Base-by-base conservation (phyloP, 2,797 vertebrate genomes). In the Echiichthys vipera region DNA sequence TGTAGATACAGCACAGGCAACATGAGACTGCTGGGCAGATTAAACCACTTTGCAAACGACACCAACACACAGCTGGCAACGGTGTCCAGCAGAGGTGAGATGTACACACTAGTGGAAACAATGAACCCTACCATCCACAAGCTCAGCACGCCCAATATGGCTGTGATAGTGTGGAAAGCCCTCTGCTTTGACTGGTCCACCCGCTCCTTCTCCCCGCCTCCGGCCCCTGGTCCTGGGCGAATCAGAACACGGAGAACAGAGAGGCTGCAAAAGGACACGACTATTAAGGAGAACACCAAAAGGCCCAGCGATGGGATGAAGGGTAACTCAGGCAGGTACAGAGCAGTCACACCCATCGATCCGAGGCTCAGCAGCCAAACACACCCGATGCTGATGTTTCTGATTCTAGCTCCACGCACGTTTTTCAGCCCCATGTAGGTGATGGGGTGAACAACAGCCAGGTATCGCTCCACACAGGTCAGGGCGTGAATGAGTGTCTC, bases 271-370 rank as follows among this genome's bases (percentile, higher is more conserved):
- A 85, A 81, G 1, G 54, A 43, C 1, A 71, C 14, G 0, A 78
- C 5, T 1, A 62, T 5, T 1, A 84, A 49, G 5, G 30, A 25
- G 0, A 37, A 0, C 4, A 1, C 2, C 8, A 71, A 0, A 10
- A n/a, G 0, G 2, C 18, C 14, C 0, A 65, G 0, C 0, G 4
- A 0, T 2, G 6, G 12, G 22, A 24, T 3, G 1, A 0, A 0
- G 2, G 0, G 13, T 1, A 2, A 15, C 0, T 0, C 0, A 3
- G 40, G 9, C 1, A 3, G 0, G 3, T 1, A 2, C 9, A 4
- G 0, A 3, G 0, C 1, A 0, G 0, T 0, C 0, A 27, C 0
- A 13, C 7, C 1, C 0, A 0, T 0, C 0, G 0, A 7, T 10
- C 3, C 62, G 0, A 49, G 20, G 40, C 43, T 25, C 7, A 70